Evolutionary conservation across 1,140 invertebrate genomes (phyloP), one percentile per base, ranked within the genome.

Genomic region (Chymomyza costata): DNA sequence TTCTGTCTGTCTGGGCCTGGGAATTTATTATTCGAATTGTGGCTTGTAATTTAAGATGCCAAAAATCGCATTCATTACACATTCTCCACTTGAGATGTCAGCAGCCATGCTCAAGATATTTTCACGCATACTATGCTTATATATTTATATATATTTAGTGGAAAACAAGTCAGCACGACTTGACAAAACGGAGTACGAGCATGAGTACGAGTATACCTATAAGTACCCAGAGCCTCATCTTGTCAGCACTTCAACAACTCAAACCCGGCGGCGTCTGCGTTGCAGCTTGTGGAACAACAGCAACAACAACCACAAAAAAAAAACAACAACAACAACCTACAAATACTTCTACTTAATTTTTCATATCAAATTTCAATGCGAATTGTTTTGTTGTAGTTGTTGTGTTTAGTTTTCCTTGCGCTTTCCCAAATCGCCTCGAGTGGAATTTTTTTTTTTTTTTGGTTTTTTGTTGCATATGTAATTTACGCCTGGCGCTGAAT

Each of bases 291-390:
- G 8, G 8, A 49, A 55, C 59, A 63, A 40, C 43, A 28, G 38
- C 49, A 51, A 7, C 46, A 37, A 34, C 45, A 51, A 28, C 35
- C 38, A 32, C 39, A 37, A 37, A 37, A 47, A 41, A 37, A 37
- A 37, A 47, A 41, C 32, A 49, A 41, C 34, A 15, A 50, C 32
- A 48, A 39, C 50, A 43, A 47, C 34, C 32, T 16, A 40, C 35
- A 41, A 32, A 14, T 37, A 44, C 50, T 56, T 74, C 70, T 60
- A 48, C 67, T 81, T 73, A 53, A 61, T 68, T 76, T 76, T 76
- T 63, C 63, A 71, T 82, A 82, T 82, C 64, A 48, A 49, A 82
- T 82, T 82, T 81, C 76, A 71, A 61, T 69, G 66, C 63, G 53
- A 82, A 78, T 67, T 57, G 63, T 28, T 55, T 52, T 38, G 13